These are phyloP conservation scores for Neotoxoptera formosana DNA, from an alignment of 1,140 invertebrate genomes.

Conservation along the genomic window DNA sequence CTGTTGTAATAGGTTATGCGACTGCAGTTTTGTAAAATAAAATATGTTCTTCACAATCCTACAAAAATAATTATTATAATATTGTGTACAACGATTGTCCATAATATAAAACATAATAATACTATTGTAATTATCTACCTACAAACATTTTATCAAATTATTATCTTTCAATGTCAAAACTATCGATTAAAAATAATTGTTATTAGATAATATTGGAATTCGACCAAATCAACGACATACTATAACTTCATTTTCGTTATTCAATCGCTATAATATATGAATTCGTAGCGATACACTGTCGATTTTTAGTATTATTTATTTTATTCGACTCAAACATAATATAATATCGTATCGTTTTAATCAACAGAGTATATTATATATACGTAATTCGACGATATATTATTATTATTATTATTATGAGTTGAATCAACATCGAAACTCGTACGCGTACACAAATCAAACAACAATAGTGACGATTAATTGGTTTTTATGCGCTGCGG, in stretches of 20 bases:
- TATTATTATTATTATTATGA: neutral
- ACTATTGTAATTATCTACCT: neutral
- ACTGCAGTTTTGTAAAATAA: neutral
- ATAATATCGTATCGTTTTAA: neutral
- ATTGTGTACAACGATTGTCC: neutral
- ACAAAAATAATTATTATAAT: neutral
- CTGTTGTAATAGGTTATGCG: neutral
- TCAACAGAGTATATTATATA: neutral
- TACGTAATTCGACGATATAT: neutral
- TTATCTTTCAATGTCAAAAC: neutral
- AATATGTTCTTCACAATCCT: neutral
- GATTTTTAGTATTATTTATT: neutral
- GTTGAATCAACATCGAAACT: neutral
- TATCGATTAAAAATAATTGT: neutral
- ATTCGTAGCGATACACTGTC: neutral
- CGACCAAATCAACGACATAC: neutral
- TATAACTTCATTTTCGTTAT: neutral
- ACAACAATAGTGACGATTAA: neutral
- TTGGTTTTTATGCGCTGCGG: neutral
- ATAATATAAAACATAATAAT: too few species aligned
- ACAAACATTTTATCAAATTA: neutral
- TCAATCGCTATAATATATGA: neutral
- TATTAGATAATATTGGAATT: neutral
- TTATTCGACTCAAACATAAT: neutral
- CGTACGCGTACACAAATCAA: neutral